Evolutionary conservation across 64 coral and sea anemone species (phyloP).

Genomic region (Porites australiensis): DNA sequence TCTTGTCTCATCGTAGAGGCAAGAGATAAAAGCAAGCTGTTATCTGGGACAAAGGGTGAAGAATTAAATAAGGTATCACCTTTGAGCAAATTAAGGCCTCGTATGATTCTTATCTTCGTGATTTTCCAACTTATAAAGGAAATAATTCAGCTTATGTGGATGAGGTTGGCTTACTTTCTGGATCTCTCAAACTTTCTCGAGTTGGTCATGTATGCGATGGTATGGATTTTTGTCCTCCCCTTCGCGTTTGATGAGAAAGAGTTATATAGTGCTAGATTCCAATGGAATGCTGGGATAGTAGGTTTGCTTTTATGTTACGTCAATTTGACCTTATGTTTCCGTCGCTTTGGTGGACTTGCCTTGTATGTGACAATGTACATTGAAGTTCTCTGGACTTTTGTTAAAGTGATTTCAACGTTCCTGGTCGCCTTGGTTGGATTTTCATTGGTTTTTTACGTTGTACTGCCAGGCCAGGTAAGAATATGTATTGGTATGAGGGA

Average conservation of each 20-base stretch:
- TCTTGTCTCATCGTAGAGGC: conserved; percentile 64
- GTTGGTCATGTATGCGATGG: neutral
- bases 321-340: no score
- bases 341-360: no score
- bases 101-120: conserved; percentile 19
- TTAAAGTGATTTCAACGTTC: neutral
- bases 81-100: neutral
- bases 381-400: no score
- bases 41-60: conserved; percentile 15
- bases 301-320: no score
- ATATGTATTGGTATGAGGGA: no score
- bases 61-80: conserved; percentile 6
- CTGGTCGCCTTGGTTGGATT: conserved; percentile 57
- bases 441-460: conserved; percentile 57
- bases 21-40: conserved; percentile 56
- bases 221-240: no score
- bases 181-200: conserved; percentile 75
- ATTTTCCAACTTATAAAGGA: conserved; percentile 46
- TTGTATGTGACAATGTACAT: no score
- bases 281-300: no score
- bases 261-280: no score
- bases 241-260: no score
- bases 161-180: conserved; percentile 62
- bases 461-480: conserved; percentile 76
- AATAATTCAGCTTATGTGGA: conserved; percentile 43